Percentiles rank a stretch among this genome's conserved stretches.
These are phyloP conservation scores for Gopherus flavomarginatus DNA, from an alignment of 2,113 vertebrate species.

Conservation along the genomic window DNA sequence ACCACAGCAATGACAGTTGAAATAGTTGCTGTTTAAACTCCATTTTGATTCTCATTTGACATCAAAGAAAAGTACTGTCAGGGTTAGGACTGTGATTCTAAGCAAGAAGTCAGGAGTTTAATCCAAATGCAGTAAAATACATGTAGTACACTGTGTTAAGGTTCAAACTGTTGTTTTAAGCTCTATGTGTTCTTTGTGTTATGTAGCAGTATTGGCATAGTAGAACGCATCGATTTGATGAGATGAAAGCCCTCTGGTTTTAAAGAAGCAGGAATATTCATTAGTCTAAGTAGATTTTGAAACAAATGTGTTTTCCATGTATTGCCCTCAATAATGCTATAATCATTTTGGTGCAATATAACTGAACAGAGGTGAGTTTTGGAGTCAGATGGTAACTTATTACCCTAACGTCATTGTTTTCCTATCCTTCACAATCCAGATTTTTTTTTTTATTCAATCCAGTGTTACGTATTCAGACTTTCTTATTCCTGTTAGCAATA, in stretches of 20 bases:
- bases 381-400: constrained; percentile 50
- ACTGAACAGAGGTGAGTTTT: constrained; percentile 59
- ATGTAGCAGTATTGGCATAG: neutral
- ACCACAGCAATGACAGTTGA: constrained; percentile 21
- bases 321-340: constrained; percentile 55
- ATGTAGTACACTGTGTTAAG: neutral
- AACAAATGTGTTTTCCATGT: constrained; percentile 18
- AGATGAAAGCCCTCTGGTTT: neutral
- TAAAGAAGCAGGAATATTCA: neutral
- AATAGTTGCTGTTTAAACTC: constrained; percentile 28
- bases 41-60: constrained; percentile 10
- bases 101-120: constrained; percentile 12
- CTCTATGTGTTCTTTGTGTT: neutral
- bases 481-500: constrained; percentile 19
- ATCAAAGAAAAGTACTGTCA: constrained; percentile 14
- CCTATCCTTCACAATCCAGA: constrained; percentile 19
- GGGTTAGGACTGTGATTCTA: constrained; percentile 1
- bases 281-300: constrained; percentile 9
- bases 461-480: constrained; percentile 34
- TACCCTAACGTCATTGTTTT: constrained; percentile 40
- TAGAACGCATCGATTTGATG: neutral
- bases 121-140: neutral
- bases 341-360: constrained; percentile 67
- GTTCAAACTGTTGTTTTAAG: constrained; percentile 17
- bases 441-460: constrained; percentile 19